Conservation (phyloP, 2,797 vertebrate genomes). For the Tadarida brasiliensis region DNA sequence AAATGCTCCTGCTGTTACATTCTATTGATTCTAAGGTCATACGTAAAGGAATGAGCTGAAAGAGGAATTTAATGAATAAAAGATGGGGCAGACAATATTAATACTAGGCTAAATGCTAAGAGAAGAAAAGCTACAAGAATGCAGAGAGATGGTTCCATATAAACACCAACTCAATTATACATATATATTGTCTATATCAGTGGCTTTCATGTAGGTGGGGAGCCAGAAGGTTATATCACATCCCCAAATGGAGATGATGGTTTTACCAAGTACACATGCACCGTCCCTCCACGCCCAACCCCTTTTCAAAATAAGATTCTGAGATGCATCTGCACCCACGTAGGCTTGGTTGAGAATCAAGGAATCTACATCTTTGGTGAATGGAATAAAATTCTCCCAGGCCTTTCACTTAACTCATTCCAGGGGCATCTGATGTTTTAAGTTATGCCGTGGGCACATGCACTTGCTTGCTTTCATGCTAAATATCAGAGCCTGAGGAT, state of each 20-base stretch:
- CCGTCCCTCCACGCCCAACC: not conserved
- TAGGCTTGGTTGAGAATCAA: not conserved
- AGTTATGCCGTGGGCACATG: not conserved
- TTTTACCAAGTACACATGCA: not conserved
- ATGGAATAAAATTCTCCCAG: not conserved
- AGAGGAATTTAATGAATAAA: constrained; percentile 3
- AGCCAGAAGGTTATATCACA: not conserved
- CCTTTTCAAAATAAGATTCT: constrained; percentile 9
- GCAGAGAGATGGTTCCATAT: not conserved
- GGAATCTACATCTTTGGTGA: not conserved
- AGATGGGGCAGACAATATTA: not conserved
- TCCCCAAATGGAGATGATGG: not conserved
- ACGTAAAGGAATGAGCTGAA: not conserved
- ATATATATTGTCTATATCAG: not conserved
- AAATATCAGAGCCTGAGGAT: not conserved
- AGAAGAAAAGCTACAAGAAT: not conserved
- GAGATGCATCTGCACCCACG: not conserved
- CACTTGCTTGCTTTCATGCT: not conserved
- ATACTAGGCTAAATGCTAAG: not conserved
- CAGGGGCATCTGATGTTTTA: not conserved
- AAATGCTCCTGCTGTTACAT: not conserved
- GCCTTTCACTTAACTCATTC: constrained; percentile 43
- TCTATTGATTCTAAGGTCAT: not conserved
- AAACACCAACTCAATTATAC: not conserved
- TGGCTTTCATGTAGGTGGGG: not conserved